These are phyloP conservation scores for Platynereis dumerilii DNA, from an alignment of 2,888 invertebrate genomes.

Conservation along the genomic window DNA sequence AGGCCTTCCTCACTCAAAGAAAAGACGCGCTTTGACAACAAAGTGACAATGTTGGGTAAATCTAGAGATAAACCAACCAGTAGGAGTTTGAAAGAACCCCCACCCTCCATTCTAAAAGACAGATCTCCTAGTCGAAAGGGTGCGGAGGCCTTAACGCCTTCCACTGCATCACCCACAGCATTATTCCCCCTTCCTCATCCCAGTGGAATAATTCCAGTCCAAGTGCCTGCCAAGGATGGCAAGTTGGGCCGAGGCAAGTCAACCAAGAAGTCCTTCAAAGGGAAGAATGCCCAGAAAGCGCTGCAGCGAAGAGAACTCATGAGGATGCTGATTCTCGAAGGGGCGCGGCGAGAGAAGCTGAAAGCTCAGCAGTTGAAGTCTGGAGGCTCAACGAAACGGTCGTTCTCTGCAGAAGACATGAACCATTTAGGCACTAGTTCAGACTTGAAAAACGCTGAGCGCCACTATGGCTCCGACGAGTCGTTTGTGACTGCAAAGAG, in stretches of 20 bases:
- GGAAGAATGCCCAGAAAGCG: not conserved
- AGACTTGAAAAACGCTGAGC: not conserved
- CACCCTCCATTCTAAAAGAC: not conserved
- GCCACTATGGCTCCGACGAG: slow-evolving; percentile 18
- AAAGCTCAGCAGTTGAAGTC: not conserved
- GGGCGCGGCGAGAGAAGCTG: too few relatives aligned
- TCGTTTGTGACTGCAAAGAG: slow-evolving; percentile 36
- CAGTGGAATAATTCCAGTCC: too few relatives aligned
- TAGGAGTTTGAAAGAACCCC: not conserved
- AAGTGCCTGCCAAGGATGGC: too few relatives aligned
- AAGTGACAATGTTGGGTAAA: not conserved
- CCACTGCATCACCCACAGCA: not conserved
- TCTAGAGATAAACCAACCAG: not conserved
- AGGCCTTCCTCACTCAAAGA: not conserved
- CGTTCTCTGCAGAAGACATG: not conserved
- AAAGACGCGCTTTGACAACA: not conserved
- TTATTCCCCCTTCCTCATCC: too few relatives aligned
- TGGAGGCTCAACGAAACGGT: not conserved
- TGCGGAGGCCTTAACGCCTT: not conserved
- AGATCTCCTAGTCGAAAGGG: not conserved
- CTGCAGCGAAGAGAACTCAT: not conserved
- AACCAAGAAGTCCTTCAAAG: not conserved
- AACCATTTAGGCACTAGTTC: not conserved
- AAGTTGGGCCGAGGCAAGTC: slow-evolving; percentile 1
- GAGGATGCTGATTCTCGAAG: too few relatives aligned